Conservation (phyloP, 2,797 vertebrate genomes). For the Cossypha niveicapilla region DNA sequence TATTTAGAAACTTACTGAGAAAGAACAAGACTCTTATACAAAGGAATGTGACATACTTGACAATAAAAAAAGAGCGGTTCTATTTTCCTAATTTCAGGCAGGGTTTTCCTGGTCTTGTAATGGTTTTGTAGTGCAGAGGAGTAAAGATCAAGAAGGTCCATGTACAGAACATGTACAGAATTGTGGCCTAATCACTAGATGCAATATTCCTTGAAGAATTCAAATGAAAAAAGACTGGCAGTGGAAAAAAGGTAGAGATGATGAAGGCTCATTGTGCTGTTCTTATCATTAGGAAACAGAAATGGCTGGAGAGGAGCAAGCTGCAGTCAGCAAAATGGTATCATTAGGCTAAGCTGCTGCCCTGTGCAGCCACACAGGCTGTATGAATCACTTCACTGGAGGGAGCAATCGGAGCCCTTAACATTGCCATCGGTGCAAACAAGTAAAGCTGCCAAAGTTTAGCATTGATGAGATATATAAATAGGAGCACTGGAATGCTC, state of each 20-base stretch:
- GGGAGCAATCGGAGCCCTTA: not conserved
- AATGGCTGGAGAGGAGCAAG: not conserved
- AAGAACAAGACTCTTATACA: not conserved
- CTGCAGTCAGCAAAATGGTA: not conserved
- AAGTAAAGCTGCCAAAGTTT: not conserved
- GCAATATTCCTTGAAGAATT: not conserved
- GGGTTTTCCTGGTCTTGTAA: not conserved
- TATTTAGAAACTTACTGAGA: not conserved
- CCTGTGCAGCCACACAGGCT: not conserved
- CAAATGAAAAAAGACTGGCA: not conserved
- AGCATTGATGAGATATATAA: not conserved
- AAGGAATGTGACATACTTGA: not conserved
- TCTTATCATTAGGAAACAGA: not conserved
- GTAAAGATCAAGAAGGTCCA: not conserved
- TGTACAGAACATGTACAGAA: not conserved
- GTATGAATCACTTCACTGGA: not conserved
- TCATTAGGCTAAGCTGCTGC: not conserved
- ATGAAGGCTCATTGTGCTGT: not conserved
- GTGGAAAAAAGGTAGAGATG: not conserved
- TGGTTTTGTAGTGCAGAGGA: not conserved
- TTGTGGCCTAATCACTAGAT: not conserved
- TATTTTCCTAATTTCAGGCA: not conserved
- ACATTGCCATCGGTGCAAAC: not conserved
- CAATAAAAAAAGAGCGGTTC: not conserved
- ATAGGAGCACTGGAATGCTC: not conserved